These are phyloP conservation scores for Drosophila auraria DNA, from an alignment of 1,140 invertebrate species.

Conservation along the genomic window DNA sequence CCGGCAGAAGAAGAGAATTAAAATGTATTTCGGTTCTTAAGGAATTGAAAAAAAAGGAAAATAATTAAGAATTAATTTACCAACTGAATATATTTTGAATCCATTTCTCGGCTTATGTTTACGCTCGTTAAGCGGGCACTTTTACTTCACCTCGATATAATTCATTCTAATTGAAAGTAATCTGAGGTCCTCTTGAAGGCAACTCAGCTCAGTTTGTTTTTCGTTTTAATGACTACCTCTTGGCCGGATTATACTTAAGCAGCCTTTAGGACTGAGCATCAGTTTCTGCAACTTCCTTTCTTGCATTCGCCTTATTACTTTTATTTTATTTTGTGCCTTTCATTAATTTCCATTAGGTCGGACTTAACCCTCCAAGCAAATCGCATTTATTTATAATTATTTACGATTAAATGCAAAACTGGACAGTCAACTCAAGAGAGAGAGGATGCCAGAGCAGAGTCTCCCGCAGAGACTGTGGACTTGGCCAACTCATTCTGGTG, in stretches of 20 bases:
- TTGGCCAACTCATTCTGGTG: slow-evolving; percentile 24
- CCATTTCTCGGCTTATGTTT: slow-evolving; percentile 2
- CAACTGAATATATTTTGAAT: too few species aligned
- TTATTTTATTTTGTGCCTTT: slow-evolving; percentile 33
- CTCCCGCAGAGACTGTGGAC: slow-evolving; percentile 54
- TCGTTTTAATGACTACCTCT: slow-evolving; percentile 31
- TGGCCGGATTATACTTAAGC: slow-evolving; percentile 18
- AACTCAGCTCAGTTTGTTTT: slow-evolving; percentile 25
- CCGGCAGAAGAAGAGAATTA: neutral
- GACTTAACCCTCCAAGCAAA: slow-evolving; percentile 46
- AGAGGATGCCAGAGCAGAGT: neutral
- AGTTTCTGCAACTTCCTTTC: slow-evolving; percentile 11
- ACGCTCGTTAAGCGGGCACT: neutral
- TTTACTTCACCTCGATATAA: slow-evolving; percentile 2
- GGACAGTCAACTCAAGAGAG: slow-evolving; percentile 21
- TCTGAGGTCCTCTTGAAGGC: slow-evolving; percentile 27
- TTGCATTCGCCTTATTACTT: slow-evolving; percentile 24
- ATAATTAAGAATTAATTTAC: neutral
- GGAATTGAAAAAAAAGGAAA: too few species aligned
- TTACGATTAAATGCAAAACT: slow-evolving; percentile 75
- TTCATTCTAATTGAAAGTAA: slow-evolving; percentile 44
- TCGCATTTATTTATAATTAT: slow-evolving; percentile 78
- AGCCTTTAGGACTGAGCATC: slow-evolving; percentile 16
- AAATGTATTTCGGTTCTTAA: neutral
- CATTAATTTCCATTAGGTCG: slow-evolving; percentile 73